Base-by-base conservation (phyloP, 2,888 invertebrate genomes). In the Stenotaenia linearis region DNA sequence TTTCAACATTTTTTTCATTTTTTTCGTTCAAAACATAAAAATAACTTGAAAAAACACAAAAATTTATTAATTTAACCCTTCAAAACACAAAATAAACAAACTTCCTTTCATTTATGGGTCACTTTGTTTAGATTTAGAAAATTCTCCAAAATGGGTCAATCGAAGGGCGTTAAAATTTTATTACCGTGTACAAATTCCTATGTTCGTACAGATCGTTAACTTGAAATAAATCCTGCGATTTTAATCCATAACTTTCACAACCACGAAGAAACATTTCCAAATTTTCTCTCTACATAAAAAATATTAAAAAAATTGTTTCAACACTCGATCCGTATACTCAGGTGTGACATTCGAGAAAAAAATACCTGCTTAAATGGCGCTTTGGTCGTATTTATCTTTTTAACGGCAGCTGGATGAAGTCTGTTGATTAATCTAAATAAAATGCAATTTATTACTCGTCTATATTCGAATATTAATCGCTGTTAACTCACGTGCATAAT, bases 151-250 rank as follows among this genome's bases (percentile, higher is more conserved):
- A 25, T 61, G 61, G 61, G 61, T 61, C 61, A 61, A 6, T 25
- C 1, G 61, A 25, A 7, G 23, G 56, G 56, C 56, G 18, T 56
- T 3, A 10, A 56, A 56, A 56, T n/a, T 56, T 15, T 50, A 82
- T 83, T 83, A 85, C 86, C 85, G 86, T 86, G 82, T 87, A 86
- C 15, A 86, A 82, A 82, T 86, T 86, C 82, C 86, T 86, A 82
- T 85, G 84, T 82, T 87, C 86, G 82, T 86, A 86, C 56, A 87
- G 83, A 83, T 87, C 86, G 82, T 86, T 86, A 12, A 86, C 86
- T 84, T 87, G 86, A 82, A 87, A 87, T 45, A 86, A 83, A 83
- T 87, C 86, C 82, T 86, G 86, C 28, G 85, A 84, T 82, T 86
- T 86, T 56, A 87, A 83, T 21, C 87, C 86, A 82, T 86, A 86